Conservation (phyloP, 2,797 vertebrate genomes). For the Balearica regulorum region DNA sequence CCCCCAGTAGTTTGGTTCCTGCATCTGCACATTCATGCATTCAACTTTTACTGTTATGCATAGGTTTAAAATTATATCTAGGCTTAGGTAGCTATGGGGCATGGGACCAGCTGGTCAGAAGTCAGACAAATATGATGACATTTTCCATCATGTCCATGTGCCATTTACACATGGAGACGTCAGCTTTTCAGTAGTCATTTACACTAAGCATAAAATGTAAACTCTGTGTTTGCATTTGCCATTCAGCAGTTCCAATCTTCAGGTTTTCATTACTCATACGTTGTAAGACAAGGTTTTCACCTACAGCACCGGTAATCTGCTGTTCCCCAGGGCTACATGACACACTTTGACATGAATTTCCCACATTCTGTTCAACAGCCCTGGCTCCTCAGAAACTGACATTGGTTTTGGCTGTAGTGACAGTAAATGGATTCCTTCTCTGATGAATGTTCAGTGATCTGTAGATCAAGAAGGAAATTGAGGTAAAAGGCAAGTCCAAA, state of each 20-base stretch:
- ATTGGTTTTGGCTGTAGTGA: not conserved
- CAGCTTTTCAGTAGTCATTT: not conserved
- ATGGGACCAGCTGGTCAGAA: not conserved
- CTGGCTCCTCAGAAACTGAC: not conserved
- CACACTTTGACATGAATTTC: not conserved
- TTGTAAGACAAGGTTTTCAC: not conserved
- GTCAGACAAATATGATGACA: not conserved
- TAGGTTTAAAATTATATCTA: not conserved
- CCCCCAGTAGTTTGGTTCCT: not conserved
- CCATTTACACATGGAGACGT: not conserved
- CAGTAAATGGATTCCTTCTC: not conserved
- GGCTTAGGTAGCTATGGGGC: not conserved
- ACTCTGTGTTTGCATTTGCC: not conserved
- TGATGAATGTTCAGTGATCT: not conserved
- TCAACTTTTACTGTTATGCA: not conserved
- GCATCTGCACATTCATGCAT: not conserved
- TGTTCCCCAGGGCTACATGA: not conserved
- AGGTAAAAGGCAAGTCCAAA: not conserved
- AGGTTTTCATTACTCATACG: not conserved
- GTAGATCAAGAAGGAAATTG: not conserved
- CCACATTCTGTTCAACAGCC: not conserved
- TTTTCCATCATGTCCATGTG: not conserved
- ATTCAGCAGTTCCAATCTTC: not conserved
- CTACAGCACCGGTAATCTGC: not conserved
- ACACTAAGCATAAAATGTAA: not conserved